Evolutionary conservation across 2,113 vertebrate genomes (phyloP).

Genomic region (Limanda limanda): DNA sequence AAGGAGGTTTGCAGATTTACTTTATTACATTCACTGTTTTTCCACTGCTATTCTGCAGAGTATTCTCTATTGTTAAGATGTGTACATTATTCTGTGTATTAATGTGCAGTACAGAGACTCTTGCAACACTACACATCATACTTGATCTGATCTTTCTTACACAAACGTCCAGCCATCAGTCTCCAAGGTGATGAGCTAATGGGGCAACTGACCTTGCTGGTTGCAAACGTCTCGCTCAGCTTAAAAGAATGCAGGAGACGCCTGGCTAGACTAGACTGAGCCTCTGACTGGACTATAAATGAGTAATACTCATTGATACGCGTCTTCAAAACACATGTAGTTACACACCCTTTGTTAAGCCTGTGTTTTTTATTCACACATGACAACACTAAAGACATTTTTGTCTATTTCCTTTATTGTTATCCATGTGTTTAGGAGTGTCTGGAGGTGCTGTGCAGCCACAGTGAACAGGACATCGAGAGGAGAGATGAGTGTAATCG

Average conservation of each 20-base stretch:
- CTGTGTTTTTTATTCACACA: not conserved
- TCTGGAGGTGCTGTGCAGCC: conserved; percentile 93
- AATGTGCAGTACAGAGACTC: not conserved
- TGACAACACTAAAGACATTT: not conserved
- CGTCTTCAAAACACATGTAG: not conserved
- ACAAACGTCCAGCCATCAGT: conserved; percentile 9
- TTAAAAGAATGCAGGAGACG: conserved; percentile 16
- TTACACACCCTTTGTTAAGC: not conserved
- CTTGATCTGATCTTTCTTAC: not conserved
- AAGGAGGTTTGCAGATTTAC: too few species aligned
- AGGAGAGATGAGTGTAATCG: conserved; percentile 91
- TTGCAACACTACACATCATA: not conserved
- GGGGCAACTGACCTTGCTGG: conserved; percentile 26
- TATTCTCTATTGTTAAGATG: not conserved
- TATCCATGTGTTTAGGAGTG: conserved; percentile 85
- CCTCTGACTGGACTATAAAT: conserved; percentile 43
- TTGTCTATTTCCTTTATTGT: not conserved
- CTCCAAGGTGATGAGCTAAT: conserved; percentile 5
- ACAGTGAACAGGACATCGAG: conserved; percentile 91
- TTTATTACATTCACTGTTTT: too few species aligned
- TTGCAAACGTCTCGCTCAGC: conserved; percentile 4
- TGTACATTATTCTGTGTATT: not conserved
- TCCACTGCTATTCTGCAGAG: too few species aligned
- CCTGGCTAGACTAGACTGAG: conserved; percentile 5
- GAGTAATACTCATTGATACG: not conserved